A percentile compares a stretch with the other conserved stretches of the same genome.
phyloP scores from a whole-genome alignment of 2,888 invertebrate genomes.

The Meteorus colon region DNA sequence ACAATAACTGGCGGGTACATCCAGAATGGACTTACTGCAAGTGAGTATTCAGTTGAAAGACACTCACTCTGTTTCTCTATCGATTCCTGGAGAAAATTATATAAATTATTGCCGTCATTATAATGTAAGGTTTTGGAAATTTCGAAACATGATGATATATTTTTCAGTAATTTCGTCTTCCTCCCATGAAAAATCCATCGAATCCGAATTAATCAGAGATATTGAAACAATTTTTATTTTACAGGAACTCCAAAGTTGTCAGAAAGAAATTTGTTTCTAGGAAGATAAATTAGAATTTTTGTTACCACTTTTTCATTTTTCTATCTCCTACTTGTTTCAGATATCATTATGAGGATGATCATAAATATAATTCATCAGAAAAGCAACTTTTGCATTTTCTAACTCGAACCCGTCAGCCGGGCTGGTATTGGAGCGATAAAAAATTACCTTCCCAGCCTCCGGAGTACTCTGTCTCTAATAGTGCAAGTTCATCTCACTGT shows the following conservation, averaged over 20 bases:
- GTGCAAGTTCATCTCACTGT: constrained; percentile 53
- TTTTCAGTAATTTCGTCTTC: too few relatives aligned
- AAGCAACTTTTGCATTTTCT: constrained; percentile 86
- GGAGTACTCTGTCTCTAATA: constrained; percentile 74
- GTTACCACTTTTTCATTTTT: constrained; percentile 34
- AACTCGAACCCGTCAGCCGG: constrained; percentile 84
- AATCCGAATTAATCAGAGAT: too few relatives aligned
- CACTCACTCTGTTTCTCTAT: too few relatives aligned
- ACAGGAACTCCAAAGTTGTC: too few relatives aligned
- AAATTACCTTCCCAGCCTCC: constrained; percentile 81
- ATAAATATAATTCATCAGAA: constrained; percentile 83
- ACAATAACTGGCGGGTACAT: constrained; percentile 89
- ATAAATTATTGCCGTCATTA: too few relatives aligned
- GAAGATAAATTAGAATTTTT: constrained; percentile 36
- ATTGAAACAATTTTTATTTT: too few relatives aligned
- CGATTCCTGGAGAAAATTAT: too few relatives aligned
- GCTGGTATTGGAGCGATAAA: constrained; percentile 84
- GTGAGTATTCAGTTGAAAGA: constrained; percentile 57
- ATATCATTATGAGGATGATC: constrained; percentile 84
- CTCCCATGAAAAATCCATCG: too few relatives aligned
- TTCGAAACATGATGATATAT: too few relatives aligned
- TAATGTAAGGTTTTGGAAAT: too few relatives aligned
- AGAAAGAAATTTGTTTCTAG: too few relatives aligned
- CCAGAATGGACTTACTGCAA: constrained; percentile 83
- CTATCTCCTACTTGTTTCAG: constrained; percentile 69